These are phyloP conservation scores for Odocoileus hemionus DNA, from an alignment of 2,113 vertebrate genomes.

Conservation along the genomic window DNA sequence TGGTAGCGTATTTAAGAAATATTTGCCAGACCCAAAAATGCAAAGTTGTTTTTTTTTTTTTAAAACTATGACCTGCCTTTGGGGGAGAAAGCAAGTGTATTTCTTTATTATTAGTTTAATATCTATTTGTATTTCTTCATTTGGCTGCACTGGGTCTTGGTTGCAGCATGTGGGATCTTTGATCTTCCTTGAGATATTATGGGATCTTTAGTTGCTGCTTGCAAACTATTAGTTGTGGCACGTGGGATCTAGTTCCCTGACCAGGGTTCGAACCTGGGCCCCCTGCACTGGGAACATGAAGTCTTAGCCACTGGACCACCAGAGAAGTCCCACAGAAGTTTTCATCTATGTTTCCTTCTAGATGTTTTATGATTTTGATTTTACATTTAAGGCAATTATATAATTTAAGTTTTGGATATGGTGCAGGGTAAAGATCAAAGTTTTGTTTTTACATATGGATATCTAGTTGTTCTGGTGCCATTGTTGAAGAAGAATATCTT, in stretches of 20 bases:
- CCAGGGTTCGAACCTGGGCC: background rate
- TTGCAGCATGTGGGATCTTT: background rate
- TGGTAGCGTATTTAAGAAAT: background rate
- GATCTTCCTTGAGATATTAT: background rate
- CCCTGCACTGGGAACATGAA: background rate
- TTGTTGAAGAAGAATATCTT: background rate
- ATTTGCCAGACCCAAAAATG: background rate
- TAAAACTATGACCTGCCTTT: background rate
- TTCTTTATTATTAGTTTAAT: background rate
- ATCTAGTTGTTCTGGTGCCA: background rate
- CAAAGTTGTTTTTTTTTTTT: background rate
- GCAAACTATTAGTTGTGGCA: background rate
- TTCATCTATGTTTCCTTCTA: background rate
- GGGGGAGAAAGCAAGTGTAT: background rate
- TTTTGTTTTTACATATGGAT: background rate
- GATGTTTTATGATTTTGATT: background rate
- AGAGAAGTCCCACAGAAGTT: background rate
- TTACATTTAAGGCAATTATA: background rate
- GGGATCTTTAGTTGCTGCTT: background rate
- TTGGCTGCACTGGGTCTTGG: background rate
- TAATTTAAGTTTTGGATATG: background rate
- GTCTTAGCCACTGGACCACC: background rate
- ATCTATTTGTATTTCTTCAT: background rate
- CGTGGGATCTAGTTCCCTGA: background rate
- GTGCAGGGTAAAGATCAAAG: background rate